Base-by-base conservation (phyloP, 2,797 vertebrate genomes). In the Telmatherina bonti region DNA sequence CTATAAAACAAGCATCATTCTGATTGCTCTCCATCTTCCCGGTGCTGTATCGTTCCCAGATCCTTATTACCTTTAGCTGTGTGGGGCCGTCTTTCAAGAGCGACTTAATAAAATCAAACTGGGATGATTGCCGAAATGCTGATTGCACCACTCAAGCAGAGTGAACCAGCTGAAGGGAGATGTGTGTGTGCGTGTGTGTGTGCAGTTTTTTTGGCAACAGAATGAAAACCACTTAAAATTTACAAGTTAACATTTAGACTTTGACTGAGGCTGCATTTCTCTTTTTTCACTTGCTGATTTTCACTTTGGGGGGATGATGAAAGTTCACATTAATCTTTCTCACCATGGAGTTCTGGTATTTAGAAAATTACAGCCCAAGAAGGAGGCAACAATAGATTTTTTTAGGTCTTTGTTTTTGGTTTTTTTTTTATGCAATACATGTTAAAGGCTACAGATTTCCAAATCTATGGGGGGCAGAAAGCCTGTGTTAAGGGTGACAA, bases 21-120 rank as follows among this genome's bases (percentile, higher is more conserved):
- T 45, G 43, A 45, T 45, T 45, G 20, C 43, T 45, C 18, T n/a
- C 43, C 7, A n/a, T n/a, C 43, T 45, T 45, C 43, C 43, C 43
- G 2, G 43, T 6, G 20, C 43, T 45, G 43, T 9, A n/a, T 45
- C 43, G n/a, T n/a, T 45, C 43, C 43, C 43, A 43, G 30, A 26
- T 53, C 72, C 63, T 72, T 82, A 85, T 85, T 76, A 80, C 41
- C 66, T 24, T 10, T 5, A 70, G 51, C 65, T 70, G 67, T 2
- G 52, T 55, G 27, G 38, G 70, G 69, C 36, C 74, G 7, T 38
- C 60, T 73, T 67, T 62, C 70, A 75, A 68, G 60, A 71, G 77
- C 74, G 72, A 72, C 38, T 73, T 79, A 66, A 83, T 78, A 67
- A 73, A 76, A 56, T 78, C 75, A 57, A 71, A 67, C 65, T 71